Percentiles rank a stretch among this genome's conserved stretches.
Conservation (phyloP, 2,888 invertebrate species). For the Branchipolynoe longqiensis region DNA sequence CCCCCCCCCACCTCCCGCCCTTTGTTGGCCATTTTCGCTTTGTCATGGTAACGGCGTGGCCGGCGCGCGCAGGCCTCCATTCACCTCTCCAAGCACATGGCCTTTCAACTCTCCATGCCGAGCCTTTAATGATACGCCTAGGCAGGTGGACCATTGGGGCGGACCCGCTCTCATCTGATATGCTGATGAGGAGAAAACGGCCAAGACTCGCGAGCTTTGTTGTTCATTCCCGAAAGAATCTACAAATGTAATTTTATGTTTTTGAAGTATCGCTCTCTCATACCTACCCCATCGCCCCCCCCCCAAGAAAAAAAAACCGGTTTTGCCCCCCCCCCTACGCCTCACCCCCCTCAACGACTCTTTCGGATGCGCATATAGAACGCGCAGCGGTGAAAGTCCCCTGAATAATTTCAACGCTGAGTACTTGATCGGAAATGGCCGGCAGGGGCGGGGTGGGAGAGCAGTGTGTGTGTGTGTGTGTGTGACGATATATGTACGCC, state of each 20-base stretch:
- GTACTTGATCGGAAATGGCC: neutral
- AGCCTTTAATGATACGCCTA: neutral
- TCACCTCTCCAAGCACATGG: neutral
- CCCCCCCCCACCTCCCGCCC: neutral
- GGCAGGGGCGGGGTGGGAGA: no score
- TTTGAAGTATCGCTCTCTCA: no score
- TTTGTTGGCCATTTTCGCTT: constrained; percentile 11
- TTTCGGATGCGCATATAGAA: neutral
- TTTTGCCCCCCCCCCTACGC: neutral
- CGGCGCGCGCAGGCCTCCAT: neutral
- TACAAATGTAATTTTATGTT: constrained; percentile 26
- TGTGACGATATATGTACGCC: no score
- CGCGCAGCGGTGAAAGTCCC: constrained; percentile 4
- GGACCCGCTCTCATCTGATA: neutral
- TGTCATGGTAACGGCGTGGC: constrained; percentile 28
- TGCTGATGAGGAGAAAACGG: constrained; percentile 16
- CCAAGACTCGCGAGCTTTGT: neutral
- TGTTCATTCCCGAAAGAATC: constrained; percentile 37
- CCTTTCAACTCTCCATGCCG: neutral
- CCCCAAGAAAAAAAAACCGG: neutral
- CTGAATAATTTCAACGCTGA: constrained; percentile 1
- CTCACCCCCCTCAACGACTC: neutral
- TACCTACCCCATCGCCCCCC: no score
- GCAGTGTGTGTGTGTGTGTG: no score
- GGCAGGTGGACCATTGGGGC: constrained; percentile 9